A percentile compares a stretch with the other conserved stretches of the same genome.
These are phyloP conservation scores for Nasonia longicornis DNA, from an alignment of 1,140 invertebrate species.

Conservation along the genomic window DNA sequence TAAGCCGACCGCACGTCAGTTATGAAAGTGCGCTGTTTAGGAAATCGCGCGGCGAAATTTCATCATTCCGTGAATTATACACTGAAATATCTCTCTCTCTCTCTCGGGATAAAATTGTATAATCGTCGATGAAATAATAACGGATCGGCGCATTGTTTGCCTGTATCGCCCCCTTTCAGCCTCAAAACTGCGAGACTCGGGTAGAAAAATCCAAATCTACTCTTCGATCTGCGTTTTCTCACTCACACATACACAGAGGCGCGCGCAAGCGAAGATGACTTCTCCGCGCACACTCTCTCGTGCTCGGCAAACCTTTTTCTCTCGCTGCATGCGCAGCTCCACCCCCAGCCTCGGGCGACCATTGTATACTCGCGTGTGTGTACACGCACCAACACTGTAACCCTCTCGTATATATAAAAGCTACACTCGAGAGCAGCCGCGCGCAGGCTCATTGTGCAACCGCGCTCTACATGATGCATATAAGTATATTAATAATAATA, in stretches of 20 bases:
- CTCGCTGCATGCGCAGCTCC: constrained; percentile 53
- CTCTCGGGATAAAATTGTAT: background rate
- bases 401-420: background rate
- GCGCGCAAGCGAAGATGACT: constrained; percentile 59
- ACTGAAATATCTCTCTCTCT: background rate
- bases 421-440: constrained; percentile 3
- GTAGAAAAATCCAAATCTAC: too few species aligned
- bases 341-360: constrained; percentile 65
- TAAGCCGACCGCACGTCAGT: background rate
- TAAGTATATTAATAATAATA: constrained; percentile 65
- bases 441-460: constrained; percentile 40
- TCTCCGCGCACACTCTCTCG: constrained; percentile 40
- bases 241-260: too few species aligned
- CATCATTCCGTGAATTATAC: constrained; percentile 48
- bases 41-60: constrained; percentile 50
- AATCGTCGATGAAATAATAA: background rate
- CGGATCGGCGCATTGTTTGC: background rate
- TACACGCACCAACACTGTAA: background rate
- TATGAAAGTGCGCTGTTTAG: constrained; percentile 17
- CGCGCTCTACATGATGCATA: constrained; percentile 45
- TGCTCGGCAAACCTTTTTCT: constrained; percentile 46
- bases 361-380: constrained; percentile 56
- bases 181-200: too few species aligned
- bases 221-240: background rate
- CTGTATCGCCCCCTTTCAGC: too few species aligned